These are phyloP conservation scores for Hydrochoerus hydrochaeris DNA, from an alignment of 2,113 vertebrate genomes.

Conservation along the genomic window DNA sequence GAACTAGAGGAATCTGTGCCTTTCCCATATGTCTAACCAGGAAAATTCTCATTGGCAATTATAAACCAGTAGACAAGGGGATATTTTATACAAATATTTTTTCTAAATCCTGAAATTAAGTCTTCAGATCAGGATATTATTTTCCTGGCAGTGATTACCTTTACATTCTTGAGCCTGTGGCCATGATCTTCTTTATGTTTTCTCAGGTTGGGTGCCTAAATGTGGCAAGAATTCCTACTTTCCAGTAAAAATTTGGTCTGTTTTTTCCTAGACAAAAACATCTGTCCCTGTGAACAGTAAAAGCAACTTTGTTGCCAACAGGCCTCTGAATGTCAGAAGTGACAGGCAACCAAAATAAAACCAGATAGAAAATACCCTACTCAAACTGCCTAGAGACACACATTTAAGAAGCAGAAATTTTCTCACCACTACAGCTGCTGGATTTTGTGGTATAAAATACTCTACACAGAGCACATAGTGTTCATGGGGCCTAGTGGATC, in stretches of 20 bases:
- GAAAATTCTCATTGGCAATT: constrained; percentile 19
- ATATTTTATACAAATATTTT: constrained; percentile 62
- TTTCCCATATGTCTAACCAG: background rate
- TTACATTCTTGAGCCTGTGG: constrained; percentile 61
- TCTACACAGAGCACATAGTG: constrained; percentile 80
- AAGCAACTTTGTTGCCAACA: constrained; percentile 67
- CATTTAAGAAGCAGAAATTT: constrained; percentile 81
- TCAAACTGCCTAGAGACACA: constrained; percentile 79
- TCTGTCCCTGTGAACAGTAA: constrained; percentile 75
- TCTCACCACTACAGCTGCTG: constrained; percentile 81
- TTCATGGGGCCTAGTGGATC: constrained; percentile 79
- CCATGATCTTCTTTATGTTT: constrained; percentile 73
- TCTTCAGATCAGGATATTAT: constrained; percentile 66
- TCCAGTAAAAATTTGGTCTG: constrained; percentile 74
- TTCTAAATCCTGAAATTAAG: constrained; percentile 56
- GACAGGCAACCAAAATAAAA: constrained; percentile 78
- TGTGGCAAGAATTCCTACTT: constrained; percentile 73
- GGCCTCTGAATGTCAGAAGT: constrained; percentile 77
- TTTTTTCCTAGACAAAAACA: constrained; percentile 76
- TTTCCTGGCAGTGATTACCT: constrained; percentile 66
- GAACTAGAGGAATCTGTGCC: background rate
- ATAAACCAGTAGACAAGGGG: background rate
- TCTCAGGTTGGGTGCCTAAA: constrained; percentile 70
- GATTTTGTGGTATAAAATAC: constrained; percentile 77
- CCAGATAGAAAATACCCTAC: constrained; percentile 77